Base-by-base conservation (phyloP, 30 jellyfish, hydroid and myxozoan genomes). In the Sanderia malayensis region DNA sequence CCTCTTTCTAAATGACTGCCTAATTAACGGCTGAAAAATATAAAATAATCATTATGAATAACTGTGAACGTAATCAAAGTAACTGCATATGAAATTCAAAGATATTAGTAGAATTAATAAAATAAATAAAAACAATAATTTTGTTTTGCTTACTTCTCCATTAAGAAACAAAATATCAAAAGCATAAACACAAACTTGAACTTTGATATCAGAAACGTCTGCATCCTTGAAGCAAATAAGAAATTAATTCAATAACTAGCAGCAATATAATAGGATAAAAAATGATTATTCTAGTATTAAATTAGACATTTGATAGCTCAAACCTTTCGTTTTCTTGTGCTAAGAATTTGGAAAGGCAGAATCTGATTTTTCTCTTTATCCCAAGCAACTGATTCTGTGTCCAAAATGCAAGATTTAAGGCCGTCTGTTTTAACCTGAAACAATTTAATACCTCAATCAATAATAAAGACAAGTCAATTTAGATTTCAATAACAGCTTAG, bases 371-470 rank as follows among this genome's bases (percentile, higher is more conserved):
- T 81, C 45, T 73, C 97, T 18, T 67, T 71, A 64, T 92, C 99
- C 95, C 96, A 92, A 18, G 99, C 99, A 11, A 92, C 99, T 13
- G 96, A 74, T 61, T 92, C 99, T 0, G 99, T 72, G 45, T 92
- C 99, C 44, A 92, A 76, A 20, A 92, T 85, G 69, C 98, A 90
- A 3, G 99, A 81, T 30, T 79, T 86, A 15, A 80, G 82, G 57
- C 46, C 41, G 24, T 37, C 76, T 31, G 75, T 84, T 53, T 58
- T 62, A 11, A 86, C 95, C 98, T 90, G 58, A 20, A 52, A 31
- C 22, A 37, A 24, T n/a, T n/a, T n/a, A n/a, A n/a, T n/a, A n/a
- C n/a, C n/a, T n/a, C n/a, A n/a, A n/a, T n/a, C n/a, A n/a, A n/a
- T n/a, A n/a, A n/a, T n/a, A n/a, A n/a, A n/a, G n/a, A n/a, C n/a